phyloP scores from a whole-genome alignment of 2,797 vertebrate species.

The Spinus olivaceus region DNA sequence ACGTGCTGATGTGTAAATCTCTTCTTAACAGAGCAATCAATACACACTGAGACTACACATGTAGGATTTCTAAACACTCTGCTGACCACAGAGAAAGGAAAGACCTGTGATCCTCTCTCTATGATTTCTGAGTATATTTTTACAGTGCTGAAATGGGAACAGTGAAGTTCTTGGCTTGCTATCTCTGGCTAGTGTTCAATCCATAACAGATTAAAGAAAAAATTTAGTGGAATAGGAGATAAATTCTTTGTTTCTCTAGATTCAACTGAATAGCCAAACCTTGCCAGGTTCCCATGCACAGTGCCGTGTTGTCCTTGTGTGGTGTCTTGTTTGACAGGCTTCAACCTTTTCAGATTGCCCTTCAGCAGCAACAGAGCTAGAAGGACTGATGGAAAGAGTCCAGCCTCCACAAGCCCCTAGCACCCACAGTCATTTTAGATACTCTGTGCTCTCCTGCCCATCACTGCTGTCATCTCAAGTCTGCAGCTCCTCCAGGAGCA shows the following conservation, averaged over 20 bases:
- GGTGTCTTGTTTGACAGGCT: not conserved
- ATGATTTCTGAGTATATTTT: slow-evolving; percentile 3
- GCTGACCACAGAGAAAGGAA: slow-evolving; percentile 16
- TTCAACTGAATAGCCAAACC: not conserved
- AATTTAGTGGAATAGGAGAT: not conserved
- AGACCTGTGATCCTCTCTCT: not conserved
- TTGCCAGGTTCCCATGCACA: slow-evolving; percentile 27
- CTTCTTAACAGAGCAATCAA: not conserved
- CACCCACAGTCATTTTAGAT: not conserved
- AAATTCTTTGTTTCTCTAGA: slow-evolving; percentile 46
- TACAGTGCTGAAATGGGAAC: not conserved
- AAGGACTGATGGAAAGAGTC: not conserved
- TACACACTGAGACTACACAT: not conserved
- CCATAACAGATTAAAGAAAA: slow-evolving; percentile 33
- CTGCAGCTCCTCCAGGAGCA: not conserved
- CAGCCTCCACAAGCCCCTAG: not conserved
- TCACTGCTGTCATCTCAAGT: not conserved
- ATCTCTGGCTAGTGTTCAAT: not conserved
- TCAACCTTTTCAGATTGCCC: not conserved
- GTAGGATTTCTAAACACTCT: slow-evolving; percentile 1
- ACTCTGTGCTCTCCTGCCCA: not conserved
- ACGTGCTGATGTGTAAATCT: not conserved
- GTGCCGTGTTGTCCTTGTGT: not conserved
- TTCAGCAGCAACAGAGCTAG: not conserved
- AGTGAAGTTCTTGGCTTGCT: slow-evolving; percentile 37